Evolutionary conservation across 2,888 invertebrate species (phyloP), one percentile per base, ranked within the genome.

Genomic region (Coremacera marginata): DNA sequence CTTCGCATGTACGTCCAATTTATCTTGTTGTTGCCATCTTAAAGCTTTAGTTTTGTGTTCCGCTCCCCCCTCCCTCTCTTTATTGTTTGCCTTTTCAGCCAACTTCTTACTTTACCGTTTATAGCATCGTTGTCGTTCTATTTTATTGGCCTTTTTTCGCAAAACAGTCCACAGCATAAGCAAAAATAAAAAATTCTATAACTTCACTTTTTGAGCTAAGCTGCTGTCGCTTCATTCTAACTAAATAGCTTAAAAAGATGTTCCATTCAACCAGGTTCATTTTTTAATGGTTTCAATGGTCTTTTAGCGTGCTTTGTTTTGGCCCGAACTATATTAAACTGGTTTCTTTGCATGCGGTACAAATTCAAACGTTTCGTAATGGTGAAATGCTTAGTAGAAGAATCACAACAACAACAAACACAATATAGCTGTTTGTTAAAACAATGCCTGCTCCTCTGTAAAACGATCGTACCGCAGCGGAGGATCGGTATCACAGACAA

Each of bases 11-110:
- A 71, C 63, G 70, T 76, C 65, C 55, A n/a, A 76, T 63, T 71
- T 76, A 71, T 76, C 76, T 63, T 9, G 31, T 63, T 70, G 70
- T 76, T 76, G 71, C 70, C 71, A 76, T 76, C 71, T 71, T 76
- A 22, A 37, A 71, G 63, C 51, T 60, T 71, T 65, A 27, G 19
- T 65, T 27, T 70, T 44, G 7, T 44, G 9, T 25, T 55, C 34
- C 5, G 9, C 55, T 1, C 37, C 49, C 19, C 44, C 65, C 14
- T 37, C 0, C 37, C 49, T 34, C 44, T 57, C 14, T 37, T 31
- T 34, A 37, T 14, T 5, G 31, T 44, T 11, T 44, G 44, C 11
- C 31, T 4, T 34, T 31, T 37, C n/a, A 5, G 31, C 31, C 51
- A 57, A 70, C 52, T 63, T 51, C 51, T 49, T 62, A 34, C 31